Evolutionary conservation across 2,797 vertebrate species (phyloP).

Genomic region (Botia kubotai): DNA sequence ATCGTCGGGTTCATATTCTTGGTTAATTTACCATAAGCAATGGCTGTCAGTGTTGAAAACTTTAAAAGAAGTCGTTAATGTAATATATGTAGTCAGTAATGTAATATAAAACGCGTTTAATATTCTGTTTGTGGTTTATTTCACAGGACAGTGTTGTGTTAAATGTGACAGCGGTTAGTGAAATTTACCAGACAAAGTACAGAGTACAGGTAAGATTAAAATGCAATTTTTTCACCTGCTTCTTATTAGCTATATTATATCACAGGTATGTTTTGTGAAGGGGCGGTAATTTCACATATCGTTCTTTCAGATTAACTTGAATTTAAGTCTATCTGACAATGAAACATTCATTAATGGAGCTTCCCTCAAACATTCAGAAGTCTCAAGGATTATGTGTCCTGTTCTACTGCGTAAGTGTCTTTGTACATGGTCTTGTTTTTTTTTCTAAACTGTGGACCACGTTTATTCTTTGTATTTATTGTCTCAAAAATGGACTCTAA

Average conservation of each 20-base stretch:
- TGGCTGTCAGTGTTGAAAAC: neutral
- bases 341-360: slow-evolving; percentile 89
- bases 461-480: neutral
- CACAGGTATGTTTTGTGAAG: neutral
- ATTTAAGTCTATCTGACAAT: slow-evolving; percentile 78
- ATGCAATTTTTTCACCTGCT: neutral
- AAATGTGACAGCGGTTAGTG: slow-evolving; percentile 80
- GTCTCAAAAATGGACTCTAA: neutral
- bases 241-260: neutral
- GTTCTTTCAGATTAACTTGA: slow-evolving; percentile 74
- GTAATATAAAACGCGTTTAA: neutral
- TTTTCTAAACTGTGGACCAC: neutral
- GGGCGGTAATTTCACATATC: neutral
- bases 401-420: slow-evolving; percentile 87
- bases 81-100: no score
- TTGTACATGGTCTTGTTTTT: neutral
- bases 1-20: neutral
- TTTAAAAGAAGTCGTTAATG: neutral
- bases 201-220: slow-evolving; percentile 75
- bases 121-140: slow-evolving; percentile 26
- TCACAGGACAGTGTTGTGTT: slow-evolving; percentile 85
- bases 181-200: slow-evolving; percentile 73
- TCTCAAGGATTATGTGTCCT: slow-evolving; percentile 87
- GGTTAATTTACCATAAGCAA: neutral
- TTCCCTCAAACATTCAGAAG: slow-evolving; percentile 84